Base-by-base conservation (phyloP, 2,113 vertebrate species). In the Eublepharis macularius region DNA sequence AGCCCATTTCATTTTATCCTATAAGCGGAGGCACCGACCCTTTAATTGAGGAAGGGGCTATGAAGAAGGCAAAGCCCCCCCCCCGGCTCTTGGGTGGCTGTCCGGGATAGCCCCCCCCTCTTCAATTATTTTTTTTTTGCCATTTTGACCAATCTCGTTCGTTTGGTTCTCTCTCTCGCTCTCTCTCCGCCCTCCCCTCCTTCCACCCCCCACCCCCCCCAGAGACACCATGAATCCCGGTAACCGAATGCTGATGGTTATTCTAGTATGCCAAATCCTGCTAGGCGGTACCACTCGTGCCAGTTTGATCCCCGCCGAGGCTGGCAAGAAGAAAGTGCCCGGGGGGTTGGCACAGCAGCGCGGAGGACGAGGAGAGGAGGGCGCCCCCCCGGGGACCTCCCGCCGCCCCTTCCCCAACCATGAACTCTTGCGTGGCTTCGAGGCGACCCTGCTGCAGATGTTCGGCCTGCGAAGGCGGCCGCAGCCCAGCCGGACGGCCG, bases 201-300 rank as follows among this genome's bases (percentile, higher is more conserved):
- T 14, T 63, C 51, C 29, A 39, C 73, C 36, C 41, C 65, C 82
- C n/a, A 80, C 88, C 73, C 94, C 92, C 95, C 92, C 90, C 96
- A 99, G 98, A 99, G 98, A 99, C 98, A 99, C 98, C 98, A 99
- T 99, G 98, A 98, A 98, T 98, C 98, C 98, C 98, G 98, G 98
- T 99, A 99, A 98, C 98, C 98, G 98, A 98, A 98, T 99, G 98
- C 99, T 99, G 98, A 99, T 99, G 98, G 98, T 99, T 97, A 97
- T 99, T 97, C 97, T 99, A 98, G 97, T 99, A 97, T 99, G 98
- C 98, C 98, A 98, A 98, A 97, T 98, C 97, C 97, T 99, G 97
- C 98, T 99, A 96, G 98, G 98, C 97, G 98, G 98, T 96, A 97
- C 97, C 92, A 97, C 96, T 97, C 98, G 98, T 97, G 98, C 99